A percentile compares a stretch with the other conserved stretches of the same genome.
These are phyloP conservation scores for Panulirus ornatus DNA, from an alignment of 1,140 invertebrate species.

Conservation along the genomic window DNA sequence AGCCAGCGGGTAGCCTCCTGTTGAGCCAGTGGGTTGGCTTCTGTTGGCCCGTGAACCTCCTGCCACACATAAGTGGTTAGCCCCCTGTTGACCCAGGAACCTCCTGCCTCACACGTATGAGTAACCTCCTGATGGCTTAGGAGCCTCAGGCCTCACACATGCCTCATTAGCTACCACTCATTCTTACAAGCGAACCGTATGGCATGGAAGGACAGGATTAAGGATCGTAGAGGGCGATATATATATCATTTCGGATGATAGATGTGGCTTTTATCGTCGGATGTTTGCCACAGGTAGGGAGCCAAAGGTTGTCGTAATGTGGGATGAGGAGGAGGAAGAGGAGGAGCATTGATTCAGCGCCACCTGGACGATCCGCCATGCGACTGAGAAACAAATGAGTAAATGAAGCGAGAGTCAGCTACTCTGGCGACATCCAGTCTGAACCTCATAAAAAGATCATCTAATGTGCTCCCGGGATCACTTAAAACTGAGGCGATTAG, in stretches of 20 bases:
- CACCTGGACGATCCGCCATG: not conserved
- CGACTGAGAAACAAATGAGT: slow-evolving; percentile 8
- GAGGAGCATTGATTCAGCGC: too few species aligned
- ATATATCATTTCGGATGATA: not conserved
- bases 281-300: not conserved
- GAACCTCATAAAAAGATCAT: slow-evolving; percentile 10
- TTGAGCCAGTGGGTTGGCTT: too few species aligned
- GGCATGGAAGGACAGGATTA: not conserved
- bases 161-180: slow-evolving; percentile 48
- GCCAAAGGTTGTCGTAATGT: too few species aligned
- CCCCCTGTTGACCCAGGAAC: not conserved
- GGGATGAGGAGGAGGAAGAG: too few species aligned
- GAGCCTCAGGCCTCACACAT: slow-evolving; percentile 15
- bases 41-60: too few species aligned
- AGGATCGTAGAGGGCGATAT: not conserved
- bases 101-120: too few species aligned
- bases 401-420: not conserved
- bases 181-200: slow-evolving; percentile 20
- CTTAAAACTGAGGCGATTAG: not conserved
- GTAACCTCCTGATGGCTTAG: too few species aligned
- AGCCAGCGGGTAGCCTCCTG: slow-evolving; percentile 1
- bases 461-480: slow-evolving; percentile 18
- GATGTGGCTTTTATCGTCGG: not conserved
- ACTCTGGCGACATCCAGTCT: not conserved
- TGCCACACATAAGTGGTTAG: not conserved